Percentiles rank a stretch among this genome's conserved stretches.
These are phyloP conservation scores for Blastobasis adustella DNA, from an alignment of 2,888 invertebrate species.

Conservation along the genomic window DNA sequence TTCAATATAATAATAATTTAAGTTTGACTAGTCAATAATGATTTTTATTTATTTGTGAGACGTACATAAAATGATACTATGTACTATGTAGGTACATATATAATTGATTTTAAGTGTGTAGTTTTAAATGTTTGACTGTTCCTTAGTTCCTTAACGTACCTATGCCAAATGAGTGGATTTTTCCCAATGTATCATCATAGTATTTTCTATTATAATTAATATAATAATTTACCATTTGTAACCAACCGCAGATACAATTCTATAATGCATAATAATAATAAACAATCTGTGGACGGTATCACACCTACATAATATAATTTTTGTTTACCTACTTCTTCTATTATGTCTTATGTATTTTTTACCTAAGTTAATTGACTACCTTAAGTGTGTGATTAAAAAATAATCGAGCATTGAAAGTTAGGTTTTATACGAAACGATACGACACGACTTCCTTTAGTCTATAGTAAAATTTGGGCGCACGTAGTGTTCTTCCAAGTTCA, in stretches of 20 bases:
- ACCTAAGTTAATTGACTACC: no score
- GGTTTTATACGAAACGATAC: slow-evolving; percentile 57
- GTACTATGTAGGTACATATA: slow-evolving; percentile 5
- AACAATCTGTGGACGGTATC: no score
- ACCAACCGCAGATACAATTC: not conserved
- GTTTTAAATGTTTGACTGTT: slow-evolving; percentile 5
- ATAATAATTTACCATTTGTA: not conserved
- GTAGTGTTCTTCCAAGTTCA: slow-evolving; percentile 2
- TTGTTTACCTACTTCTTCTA: not conserved
- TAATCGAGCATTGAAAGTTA: slow-evolving; percentile 55
- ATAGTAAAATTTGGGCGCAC: slow-evolving; percentile 4
- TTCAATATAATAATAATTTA: slow-evolving; percentile 40
- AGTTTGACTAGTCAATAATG: slow-evolving; percentile 53
- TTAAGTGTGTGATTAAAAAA: slow-evolving; percentile 22
- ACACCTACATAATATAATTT: no score
- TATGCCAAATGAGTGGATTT: slow-evolving; percentile 10
- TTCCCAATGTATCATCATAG: not conserved
- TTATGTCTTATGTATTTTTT: not conserved
- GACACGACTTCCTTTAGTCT: slow-evolving; percentile 57
- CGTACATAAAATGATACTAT: slow-evolving; percentile 14
- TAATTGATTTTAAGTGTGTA: no score
- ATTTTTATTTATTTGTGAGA: slow-evolving; percentile 24
- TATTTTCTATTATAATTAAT: not conserved
- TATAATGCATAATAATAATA: no score
- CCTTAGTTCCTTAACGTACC: slow-evolving; percentile 7